These are phyloP conservation scores for Conus canariensis DNA, from an alignment of 2,888 invertebrate genomes.

Conservation along the genomic window DNA sequence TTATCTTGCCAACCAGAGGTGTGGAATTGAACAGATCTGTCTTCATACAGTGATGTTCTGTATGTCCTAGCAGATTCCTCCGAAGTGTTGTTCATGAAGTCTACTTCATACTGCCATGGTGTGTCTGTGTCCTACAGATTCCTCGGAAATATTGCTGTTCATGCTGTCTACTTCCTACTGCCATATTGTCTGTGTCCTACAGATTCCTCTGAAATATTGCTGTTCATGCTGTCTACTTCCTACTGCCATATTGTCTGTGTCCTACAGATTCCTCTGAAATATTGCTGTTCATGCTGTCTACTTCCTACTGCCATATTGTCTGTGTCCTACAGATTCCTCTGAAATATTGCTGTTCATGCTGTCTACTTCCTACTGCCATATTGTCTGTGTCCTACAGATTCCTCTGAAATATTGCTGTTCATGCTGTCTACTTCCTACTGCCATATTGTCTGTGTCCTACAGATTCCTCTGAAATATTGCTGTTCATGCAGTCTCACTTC, in stretches of 20 bases:
- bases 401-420: too few species aligned
- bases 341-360: slow-evolving; percentile 87
- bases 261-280: background rate
- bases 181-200: too few species aligned
- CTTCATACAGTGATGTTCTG: background rate
- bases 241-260: too few species aligned
- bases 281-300: background rate
- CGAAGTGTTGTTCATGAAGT: slow-evolving; percentile 85
- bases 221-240: too few species aligned
- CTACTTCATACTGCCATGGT: background rate
- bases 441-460: slow-evolving; percentile 40
- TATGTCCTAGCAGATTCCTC: slow-evolving; percentile 85
- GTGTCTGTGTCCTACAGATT: too few species aligned
- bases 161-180: too few species aligned
- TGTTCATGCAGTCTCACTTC: slow-evolving; percentile 80
- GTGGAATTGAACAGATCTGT: too few species aligned
- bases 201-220: too few species aligned
- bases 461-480: slow-evolving; percentile 92
- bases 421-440: too few species aligned
- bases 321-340: slow-evolving; percentile 84
- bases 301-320: background rate
- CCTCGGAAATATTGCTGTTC: too few species aligned
- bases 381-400: too few species aligned
- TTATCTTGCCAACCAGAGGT: too few species aligned
- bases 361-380: slow-evolving; percentile 7